These are phyloP conservation scores for Ophioderma brevispina DNA, from an alignment of 35 echinoderm and acorn worm species.

Conservation along the genomic window DNA sequence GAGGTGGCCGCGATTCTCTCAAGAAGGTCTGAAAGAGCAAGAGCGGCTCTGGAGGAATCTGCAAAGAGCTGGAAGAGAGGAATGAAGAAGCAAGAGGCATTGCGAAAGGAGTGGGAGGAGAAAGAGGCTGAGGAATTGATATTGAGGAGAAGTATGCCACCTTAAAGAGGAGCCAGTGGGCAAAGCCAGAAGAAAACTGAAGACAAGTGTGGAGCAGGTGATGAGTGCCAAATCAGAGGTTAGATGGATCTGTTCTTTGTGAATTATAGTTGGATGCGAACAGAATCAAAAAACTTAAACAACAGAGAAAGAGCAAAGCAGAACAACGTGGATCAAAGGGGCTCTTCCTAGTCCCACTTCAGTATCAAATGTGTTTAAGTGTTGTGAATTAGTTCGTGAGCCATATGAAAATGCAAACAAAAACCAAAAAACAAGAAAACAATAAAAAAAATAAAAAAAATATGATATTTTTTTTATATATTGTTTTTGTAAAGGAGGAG, in stretches of 20 bases:
- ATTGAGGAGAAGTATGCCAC: slow-evolving; percentile 96
- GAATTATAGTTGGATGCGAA: background rate
- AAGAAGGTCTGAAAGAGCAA: slow-evolving; percentile 91
- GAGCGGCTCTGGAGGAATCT: slow-evolving; percentile 85
- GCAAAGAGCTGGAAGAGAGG: slow-evolving; percentile 77
- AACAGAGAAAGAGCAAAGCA: background rate
- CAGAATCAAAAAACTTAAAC: background rate
- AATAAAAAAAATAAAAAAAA: too few species aligned
- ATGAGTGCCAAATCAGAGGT: slow-evolving; percentile 99
- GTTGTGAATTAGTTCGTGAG: background rate
- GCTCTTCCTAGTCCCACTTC: background rate
- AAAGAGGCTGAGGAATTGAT: slow-evolving; percentile 91
- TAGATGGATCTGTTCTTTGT: too few species aligned
- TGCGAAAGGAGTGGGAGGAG: slow-evolving; percentile 86
- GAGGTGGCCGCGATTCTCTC: slow-evolving; percentile 87
- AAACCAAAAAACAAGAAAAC: too few species aligned
- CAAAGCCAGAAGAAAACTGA: slow-evolving; percentile 98
- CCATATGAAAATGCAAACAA: too few species aligned
- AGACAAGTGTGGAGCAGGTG: slow-evolving; percentile 95
- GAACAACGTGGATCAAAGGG: background rate
- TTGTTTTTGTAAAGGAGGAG: background rate
- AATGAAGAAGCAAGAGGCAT: slow-evolving; percentile 73
- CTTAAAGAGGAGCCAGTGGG: slow-evolving; percentile 93
- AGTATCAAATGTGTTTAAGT: background rate
- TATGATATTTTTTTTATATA: too few species aligned